These are phyloP conservation scores for Microplitis mediator DNA, from an alignment of 1,140 invertebrate genomes.

Conservation along the genomic window DNA sequence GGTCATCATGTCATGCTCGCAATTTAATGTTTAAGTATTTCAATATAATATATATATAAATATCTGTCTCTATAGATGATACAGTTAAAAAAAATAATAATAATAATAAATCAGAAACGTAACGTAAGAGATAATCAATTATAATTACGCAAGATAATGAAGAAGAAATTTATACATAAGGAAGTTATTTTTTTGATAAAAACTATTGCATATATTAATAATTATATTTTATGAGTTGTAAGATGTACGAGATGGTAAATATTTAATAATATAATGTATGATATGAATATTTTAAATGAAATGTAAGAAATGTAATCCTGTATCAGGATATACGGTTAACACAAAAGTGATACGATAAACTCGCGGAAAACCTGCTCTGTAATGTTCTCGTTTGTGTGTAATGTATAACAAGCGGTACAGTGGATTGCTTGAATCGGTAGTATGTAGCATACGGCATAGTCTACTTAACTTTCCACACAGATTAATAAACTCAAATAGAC, in stretches of 20 bases:
- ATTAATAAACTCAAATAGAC: not conserved
- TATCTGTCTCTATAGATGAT: too few relatives aligned
- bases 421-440: not conserved
- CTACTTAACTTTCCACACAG: not conserved
- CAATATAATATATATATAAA: too few relatives aligned
- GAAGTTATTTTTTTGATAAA: conserved; percentile 9
- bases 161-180: not conserved
- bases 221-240: not conserved
- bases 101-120: not conserved
- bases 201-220: not conserved
- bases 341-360: conserved; percentile 8
- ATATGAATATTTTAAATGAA: not conserved
- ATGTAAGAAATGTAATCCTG: conserved; percentile 1
- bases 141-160: not conserved
- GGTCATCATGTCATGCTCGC: not conserved
- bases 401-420: not conserved
- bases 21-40: too few relatives aligned
- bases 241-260: not conserved
- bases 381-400: not conserved
- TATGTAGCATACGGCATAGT: not conserved
- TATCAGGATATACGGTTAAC: conserved; percentile 10
- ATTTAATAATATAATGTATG: not conserved
- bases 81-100: not conserved
- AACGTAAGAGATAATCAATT: conserved; percentile 5
- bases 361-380: conserved; percentile 9